phyloP scores from a whole-genome alignment of 1,140 invertebrate genomes.

The Colletes latitarsis region DNA sequence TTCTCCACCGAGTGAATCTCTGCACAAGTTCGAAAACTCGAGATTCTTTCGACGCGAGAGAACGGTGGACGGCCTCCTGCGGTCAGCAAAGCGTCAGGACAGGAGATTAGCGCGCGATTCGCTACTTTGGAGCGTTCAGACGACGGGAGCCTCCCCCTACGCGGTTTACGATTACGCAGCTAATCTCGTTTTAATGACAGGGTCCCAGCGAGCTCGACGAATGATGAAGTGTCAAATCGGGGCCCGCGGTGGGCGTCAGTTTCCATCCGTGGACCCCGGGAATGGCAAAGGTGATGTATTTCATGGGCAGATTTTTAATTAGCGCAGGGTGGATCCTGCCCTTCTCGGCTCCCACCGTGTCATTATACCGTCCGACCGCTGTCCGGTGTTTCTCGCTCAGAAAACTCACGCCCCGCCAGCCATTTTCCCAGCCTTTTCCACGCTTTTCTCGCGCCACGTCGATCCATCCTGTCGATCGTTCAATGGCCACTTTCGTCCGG shows the following conservation, averaged over 20 bases:
- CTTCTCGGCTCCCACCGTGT: conserved; percentile 62
- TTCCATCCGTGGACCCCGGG: conserved; percentile 52
- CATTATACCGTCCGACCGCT: conserved; percentile 39
- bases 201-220: conserved; percentile 71
- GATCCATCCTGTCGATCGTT: too few relatives aligned
- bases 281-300: conserved; percentile 56
- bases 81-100: too few relatives aligned
- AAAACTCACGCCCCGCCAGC: conserved; percentile 25
- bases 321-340: conserved; percentile 69
- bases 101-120: not conserved
- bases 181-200: conserved; percentile 81
- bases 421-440: too few relatives aligned
- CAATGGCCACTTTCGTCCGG: too few relatives aligned
- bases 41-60: too few relatives aligned
- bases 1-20: too few relatives aligned
- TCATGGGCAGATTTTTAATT: conserved; percentile 74
- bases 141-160: conserved; percentile 3
- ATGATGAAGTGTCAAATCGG: conserved; percentile 81
- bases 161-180: conserved; percentile 72
- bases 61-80: too few relatives aligned
- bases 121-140: not conserved
- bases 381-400: not conserved
- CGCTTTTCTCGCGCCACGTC: too few relatives aligned
- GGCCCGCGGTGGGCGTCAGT: conserved; percentile 73
- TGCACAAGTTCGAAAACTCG: too few relatives aligned